These are phyloP conservation scores for Liasis olivaceus DNA, from an alignment of 2,797 vertebrate species.

Conservation along the genomic window DNA sequence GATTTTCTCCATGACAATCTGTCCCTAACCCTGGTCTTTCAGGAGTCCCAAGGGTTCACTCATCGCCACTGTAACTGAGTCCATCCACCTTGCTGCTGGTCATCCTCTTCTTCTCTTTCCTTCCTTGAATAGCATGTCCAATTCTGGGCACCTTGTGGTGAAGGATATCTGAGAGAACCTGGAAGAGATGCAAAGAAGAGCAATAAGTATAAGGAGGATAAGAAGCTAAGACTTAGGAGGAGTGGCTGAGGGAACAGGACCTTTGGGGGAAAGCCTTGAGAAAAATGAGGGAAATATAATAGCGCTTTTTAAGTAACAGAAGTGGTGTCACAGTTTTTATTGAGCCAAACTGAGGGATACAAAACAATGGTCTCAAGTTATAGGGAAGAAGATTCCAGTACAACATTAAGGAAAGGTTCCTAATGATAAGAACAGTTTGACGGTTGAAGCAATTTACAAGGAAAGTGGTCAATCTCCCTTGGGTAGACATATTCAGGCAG, in stretches of 20 bases:
- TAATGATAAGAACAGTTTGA: neutral
- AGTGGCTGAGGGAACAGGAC: neutral
- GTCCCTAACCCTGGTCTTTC: neutral
- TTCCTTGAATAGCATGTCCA: neutral
- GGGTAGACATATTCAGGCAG: neutral
- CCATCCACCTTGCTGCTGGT: neutral
- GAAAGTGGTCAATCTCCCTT: neutral
- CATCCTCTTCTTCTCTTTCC: neutral
- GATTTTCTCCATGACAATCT: neutral
- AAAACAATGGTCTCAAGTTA: neutral
- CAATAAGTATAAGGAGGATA: neutral
- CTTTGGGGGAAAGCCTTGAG: neutral
- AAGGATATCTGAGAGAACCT: neutral
- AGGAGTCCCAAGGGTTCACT: neutral
- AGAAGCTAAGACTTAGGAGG: neutral
- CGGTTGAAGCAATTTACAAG: neutral
- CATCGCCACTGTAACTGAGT: neutral
- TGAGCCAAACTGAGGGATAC: neutral
- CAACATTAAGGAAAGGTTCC: neutral
- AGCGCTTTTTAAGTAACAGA: neutral
- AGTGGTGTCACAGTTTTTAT: neutral
- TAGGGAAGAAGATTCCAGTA: neutral
- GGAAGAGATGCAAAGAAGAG: neutral
- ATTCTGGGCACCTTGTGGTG: neutral
- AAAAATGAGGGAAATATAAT: neutral